phyloP scores from a whole-genome alignment of 2,888 invertebrate genomes.

The Perizoma flavofasciatum region DNA sequence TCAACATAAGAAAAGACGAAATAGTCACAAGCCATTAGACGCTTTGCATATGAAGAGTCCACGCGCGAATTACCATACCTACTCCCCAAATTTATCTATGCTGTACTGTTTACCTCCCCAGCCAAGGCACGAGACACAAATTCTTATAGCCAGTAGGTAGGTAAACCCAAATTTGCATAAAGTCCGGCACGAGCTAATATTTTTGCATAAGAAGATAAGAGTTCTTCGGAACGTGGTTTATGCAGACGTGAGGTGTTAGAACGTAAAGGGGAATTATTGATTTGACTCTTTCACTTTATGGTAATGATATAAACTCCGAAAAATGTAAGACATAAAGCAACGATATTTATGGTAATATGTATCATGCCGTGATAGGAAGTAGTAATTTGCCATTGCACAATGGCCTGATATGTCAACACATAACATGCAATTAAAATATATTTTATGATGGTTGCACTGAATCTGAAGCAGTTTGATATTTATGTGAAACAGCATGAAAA shows the following conservation, averaged over 20 bases:
- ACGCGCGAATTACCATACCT: conserved; percentile 78
- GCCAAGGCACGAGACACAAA: conserved; percentile 66
- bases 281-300: conserved; percentile 55
- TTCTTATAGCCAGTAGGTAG: conserved; percentile 64
- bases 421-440: conserved; percentile 62
- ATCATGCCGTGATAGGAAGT: conserved; percentile 32
- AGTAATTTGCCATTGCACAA: conserved; percentile 31
- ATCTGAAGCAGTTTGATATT: conserved; percentile 48
- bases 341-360: conserved; percentile 23
- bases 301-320: conserved; percentile 48
- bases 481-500: conserved; percentile 56
- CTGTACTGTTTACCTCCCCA: conserved; percentile 64
- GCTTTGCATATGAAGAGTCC: conserved; percentile 80
- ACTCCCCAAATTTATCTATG: conserved; percentile 67
- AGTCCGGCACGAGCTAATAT: conserved; percentile 80
- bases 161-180: conserved; percentile 77
- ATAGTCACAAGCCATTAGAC: conserved; percentile 63
- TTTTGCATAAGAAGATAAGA: conserved; percentile 80
- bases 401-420: conserved; percentile 59
- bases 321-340: conserved; percentile 33
- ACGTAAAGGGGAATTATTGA: conserved; percentile 49
- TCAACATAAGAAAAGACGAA: conserved; percentile 67
- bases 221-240: conserved; percentile 66
- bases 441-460: conserved; percentile 56
- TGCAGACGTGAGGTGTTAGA: conserved; percentile 53